Conservation (phyloP, 2,888 invertebrate species). For the Apotomis turbidana region DNA sequence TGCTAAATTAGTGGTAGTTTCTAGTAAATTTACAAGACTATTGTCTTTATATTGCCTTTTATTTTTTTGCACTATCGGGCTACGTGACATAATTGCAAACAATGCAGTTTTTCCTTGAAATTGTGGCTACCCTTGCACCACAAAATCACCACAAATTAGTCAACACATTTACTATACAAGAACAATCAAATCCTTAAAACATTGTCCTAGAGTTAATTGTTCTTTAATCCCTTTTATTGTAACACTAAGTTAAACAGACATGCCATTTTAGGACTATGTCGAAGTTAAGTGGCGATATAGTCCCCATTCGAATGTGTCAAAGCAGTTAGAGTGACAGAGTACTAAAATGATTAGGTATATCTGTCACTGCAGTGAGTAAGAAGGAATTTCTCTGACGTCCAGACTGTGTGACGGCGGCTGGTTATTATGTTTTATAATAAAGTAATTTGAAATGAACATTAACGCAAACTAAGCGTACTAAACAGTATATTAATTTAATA, state of each 20-base stretch:
- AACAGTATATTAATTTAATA: no score
- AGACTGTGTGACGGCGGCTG: slow-evolving; percentile 4
- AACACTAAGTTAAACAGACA: neutral
- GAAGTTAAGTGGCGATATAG: neutral
- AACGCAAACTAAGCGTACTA: no score
- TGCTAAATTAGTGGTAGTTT: no score
- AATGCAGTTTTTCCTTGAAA: neutral
- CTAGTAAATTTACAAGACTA: no score
- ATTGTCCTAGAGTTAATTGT: neutral
- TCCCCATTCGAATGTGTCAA: neutral
- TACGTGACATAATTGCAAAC: neutral
- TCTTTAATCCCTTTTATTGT: neutral
- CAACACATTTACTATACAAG: neutral
- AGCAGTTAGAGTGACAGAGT: slow-evolving; percentile 4
- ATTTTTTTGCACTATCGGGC: neutral
- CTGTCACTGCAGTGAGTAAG: neutral
- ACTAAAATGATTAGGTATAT: neutral
- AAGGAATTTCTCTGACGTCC: slow-evolving; percentile 7
- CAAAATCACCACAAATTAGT: neutral
- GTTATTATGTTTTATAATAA: neutral
- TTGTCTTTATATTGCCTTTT: neutral
- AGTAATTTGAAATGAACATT: neutral
- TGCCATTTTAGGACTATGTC: slow-evolving; percentile 10
- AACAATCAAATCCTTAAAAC: neutral
- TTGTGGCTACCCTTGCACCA: neutral